phyloP scores from a whole-genome alignment of 1,140 invertebrate genomes.

The Hyles euphorbiae region DNA sequence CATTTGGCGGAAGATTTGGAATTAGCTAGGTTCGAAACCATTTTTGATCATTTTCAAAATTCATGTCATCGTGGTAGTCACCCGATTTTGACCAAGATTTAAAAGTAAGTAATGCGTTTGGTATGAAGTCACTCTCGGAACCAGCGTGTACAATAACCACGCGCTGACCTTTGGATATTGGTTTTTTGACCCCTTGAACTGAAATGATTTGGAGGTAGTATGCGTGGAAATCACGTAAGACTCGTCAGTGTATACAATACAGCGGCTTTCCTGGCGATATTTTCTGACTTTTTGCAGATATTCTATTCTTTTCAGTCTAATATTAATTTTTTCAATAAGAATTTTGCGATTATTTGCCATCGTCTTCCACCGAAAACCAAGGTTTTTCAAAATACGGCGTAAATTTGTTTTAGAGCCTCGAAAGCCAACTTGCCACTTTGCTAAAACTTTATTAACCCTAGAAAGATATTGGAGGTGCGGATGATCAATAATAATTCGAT shows the following conservation, averaged over 20 bases:
- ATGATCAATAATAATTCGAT: too few relatives aligned
- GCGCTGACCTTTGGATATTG: neutral
- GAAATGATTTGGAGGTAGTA: neutral
- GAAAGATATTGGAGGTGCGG: too few relatives aligned
- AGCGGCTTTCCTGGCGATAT: too few relatives aligned
- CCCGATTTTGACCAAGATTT: conserved; percentile 1
- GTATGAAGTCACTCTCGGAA: neutral
- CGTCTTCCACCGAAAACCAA: conserved; percentile 14
- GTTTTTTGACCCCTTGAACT: conserved; percentile 2
- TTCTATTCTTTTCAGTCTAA: conserved; percentile 9
- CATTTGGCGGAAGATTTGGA: conserved; percentile 1
- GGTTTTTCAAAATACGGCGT: conserved; percentile 2
- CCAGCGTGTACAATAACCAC: conserved; percentile 6
- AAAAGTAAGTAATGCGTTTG: conserved; percentile 2
- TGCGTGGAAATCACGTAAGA: conserved; percentile 9
- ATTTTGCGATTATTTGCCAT: conserved; percentile 10
- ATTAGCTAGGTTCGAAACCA: neutral
- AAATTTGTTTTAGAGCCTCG: conserved; percentile 10
- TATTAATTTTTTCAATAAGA: conserved; percentile 7
- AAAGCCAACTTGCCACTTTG: conserved; percentile 19
- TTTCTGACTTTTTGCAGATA: conserved; percentile 7
- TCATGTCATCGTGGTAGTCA: neutral
- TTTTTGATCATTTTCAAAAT: neutral
- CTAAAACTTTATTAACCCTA: conserved; percentile 10
- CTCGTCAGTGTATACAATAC: too few relatives aligned